Base-by-base conservation (phyloP, 2,888 invertebrate species). In the Apeira syringaria region DNA sequence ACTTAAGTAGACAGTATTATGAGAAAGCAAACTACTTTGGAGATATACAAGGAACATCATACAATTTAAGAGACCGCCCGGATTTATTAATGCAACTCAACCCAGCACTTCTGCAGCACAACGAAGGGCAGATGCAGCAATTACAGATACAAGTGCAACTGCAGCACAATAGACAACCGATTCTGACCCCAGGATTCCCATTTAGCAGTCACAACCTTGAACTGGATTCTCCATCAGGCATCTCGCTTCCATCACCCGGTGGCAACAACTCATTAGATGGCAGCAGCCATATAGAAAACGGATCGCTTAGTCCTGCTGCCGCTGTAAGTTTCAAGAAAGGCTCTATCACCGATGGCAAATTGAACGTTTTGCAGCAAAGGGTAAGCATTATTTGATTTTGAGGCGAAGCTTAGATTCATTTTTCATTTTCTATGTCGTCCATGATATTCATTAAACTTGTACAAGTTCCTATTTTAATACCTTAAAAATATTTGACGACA, bases 241-340 rank as follows among this genome's bases (percentile, higher is more conserved):
- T 96, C 65, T 96, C 96, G 28, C 83, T 96, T 50, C 96, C 96
- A 0, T 96, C 96, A 28, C 96, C 96, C 0, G 94, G 94, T 42
- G 94, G 93, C 17, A 93, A 93, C 52, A 94, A 93, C 68, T 94
- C 94, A 0, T 77, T 94, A 63, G 95, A 95, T 59, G 93, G 93
- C 12, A 86, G 83, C 55, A 88, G 80, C 51, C 92, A 92, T 80
- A 85, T 91, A 61, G 92, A 92, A 51, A 90, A 77, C 53, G 82
- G 91, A 41, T 90, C 92, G n/a, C 86, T 92, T 64, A 92, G 92
- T 63, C 93, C 94, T 45, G 92, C 93, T 54, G 92, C 92, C 62
- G 92, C 93, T 79, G 93, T 94, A 89, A 94, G 93, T 92, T 82
- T 91, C 71, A 89, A 93, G 89, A 88, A 92, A 90, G 79, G 91